These are phyloP conservation scores for Megaceryle maxima DNA, from an alignment of 2,113 vertebrate species.

Conservation along the genomic window DNA sequence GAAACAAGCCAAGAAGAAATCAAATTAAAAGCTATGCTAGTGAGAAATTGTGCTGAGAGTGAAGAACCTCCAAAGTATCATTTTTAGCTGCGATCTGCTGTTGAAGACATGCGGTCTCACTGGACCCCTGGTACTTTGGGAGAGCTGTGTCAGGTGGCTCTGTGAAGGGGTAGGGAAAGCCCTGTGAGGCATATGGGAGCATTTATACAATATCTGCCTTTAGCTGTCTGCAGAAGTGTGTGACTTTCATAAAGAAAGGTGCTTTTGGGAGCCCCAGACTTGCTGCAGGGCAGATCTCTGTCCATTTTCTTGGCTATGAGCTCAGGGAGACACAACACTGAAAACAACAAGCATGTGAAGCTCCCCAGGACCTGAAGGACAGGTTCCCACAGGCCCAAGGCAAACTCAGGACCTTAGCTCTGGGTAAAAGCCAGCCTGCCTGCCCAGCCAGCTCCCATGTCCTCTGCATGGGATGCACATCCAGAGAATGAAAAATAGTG, in stretches of 20 bases:
- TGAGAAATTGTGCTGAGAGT: slow-evolving; percentile 30
- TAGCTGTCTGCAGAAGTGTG: background rate
- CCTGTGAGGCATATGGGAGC: background rate
- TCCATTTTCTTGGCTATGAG: background rate
- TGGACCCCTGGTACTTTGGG: background rate
- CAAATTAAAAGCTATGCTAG: slow-evolving; percentile 40
- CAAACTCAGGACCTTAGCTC: background rate
- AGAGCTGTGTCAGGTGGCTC: background rate
- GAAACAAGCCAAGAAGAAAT: slow-evolving; percentile 54
- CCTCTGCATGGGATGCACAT: background rate
- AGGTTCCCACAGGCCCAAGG: background rate
- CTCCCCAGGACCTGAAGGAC: background rate
- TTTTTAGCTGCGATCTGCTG: background rate
- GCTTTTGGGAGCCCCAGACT: background rate
- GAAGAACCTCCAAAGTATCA: background rate
- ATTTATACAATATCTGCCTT: background rate
- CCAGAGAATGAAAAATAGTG: background rate
- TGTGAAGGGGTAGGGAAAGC: background rate
- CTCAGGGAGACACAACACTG: background rate
- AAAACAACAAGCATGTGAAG: background rate
- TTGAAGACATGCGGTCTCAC: background rate
- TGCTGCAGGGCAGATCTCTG: background rate
- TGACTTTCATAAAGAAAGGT: background rate
- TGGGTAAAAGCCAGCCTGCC: background rate
- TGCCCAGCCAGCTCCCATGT: background rate